phyloP scores from a whole-genome alignment of 2,113 vertebrate species.

The Zosterops japonicus region DNA sequence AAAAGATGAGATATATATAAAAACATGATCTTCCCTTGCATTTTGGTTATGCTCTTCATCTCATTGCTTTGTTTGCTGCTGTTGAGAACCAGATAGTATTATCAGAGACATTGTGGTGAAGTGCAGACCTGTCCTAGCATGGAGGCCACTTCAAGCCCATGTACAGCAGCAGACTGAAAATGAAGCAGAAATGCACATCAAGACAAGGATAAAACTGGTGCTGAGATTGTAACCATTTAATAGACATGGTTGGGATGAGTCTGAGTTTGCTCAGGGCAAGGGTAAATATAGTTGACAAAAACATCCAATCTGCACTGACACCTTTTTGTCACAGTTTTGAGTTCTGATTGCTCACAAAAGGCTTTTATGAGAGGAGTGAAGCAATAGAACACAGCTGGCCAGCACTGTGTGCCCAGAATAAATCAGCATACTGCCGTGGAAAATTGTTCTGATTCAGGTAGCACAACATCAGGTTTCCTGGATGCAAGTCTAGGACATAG shows the following conservation, averaged over 20 bases:
- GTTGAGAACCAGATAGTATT: not conserved
- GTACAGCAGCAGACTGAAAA: not conserved
- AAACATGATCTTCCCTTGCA: not conserved
- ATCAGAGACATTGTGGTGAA: not conserved
- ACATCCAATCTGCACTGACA: not conserved
- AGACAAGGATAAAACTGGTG: not conserved
- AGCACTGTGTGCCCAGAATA: not conserved
- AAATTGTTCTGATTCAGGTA: not conserved
- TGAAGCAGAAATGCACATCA: not conserved
- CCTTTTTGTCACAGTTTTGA: not conserved
- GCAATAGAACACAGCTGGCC: not conserved
- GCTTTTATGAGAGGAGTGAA: not conserved
- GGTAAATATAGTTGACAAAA: not conserved
- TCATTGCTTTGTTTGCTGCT: not conserved
- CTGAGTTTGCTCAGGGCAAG: not conserved
- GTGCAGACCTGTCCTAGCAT: not conserved
- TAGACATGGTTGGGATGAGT: not conserved
- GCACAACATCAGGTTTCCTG: not conserved
- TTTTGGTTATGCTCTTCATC: not conserved
- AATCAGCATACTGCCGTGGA: not conserved
- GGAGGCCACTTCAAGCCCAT: not conserved
- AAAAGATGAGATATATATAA: not conserved
- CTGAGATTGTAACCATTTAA: not conserved
- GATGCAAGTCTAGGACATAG: not conserved
- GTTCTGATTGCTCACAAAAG: not conserved